Conservation (phyloP, 2,888 invertebrate genomes). For the Deilephila elpenor region DNA sequence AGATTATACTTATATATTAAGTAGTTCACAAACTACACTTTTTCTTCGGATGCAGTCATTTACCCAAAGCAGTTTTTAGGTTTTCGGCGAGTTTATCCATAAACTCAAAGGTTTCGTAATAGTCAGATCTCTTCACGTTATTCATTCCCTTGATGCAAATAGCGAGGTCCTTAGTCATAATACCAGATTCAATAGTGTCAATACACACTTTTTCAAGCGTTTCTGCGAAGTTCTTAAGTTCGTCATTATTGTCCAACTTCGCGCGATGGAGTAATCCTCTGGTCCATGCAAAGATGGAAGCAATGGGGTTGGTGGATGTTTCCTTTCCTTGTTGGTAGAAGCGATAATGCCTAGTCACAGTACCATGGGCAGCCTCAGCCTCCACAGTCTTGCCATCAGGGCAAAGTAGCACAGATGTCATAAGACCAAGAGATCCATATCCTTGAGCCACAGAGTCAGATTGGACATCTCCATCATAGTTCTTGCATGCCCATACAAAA, state of each 20-base stretch:
- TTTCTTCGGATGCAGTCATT: slow-evolving; percentile 73
- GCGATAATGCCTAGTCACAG: slow-evolving; percentile 96
- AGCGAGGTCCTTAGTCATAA: slow-evolving; percentile 99
- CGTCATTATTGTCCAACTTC: slow-evolving; percentile 93
- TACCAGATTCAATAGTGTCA: slow-evolving; percentile 96
- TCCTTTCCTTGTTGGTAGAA: slow-evolving; percentile 97
- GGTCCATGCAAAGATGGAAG: slow-evolving; percentile 99
- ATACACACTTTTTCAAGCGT: slow-evolving; percentile 95
- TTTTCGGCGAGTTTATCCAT: slow-evolving; percentile 97
- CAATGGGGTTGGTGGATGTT: slow-evolving; percentile 99
- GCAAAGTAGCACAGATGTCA: slow-evolving; percentile 98
- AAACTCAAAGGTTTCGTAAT: slow-evolving; percentile 98
- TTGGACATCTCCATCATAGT: slow-evolving; percentile 99
- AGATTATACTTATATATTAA: slow-evolving; percentile 39
- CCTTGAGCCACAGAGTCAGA: slow-evolving; percentile 99
- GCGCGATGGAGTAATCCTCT: slow-evolving; percentile 96
- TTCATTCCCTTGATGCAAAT: slow-evolving; percentile 98
- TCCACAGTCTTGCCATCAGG: slow-evolving; percentile 99
- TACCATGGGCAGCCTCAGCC: slow-evolving; percentile 99
- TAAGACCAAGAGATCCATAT: slow-evolving; percentile 97
- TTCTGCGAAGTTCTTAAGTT: slow-evolving; percentile 91
- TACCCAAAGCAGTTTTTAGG: slow-evolving; percentile 86
- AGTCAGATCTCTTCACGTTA: slow-evolving; percentile 91
- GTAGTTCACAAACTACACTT: slow-evolving; percentile 63
- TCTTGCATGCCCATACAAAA: slow-evolving; percentile 99